Percentiles rank a stretch among this genome's conserved stretches.
phyloP scores from a whole-genome alignment of 2,113 vertebrate genomes.

The Mastomys natalensis region DNA sequence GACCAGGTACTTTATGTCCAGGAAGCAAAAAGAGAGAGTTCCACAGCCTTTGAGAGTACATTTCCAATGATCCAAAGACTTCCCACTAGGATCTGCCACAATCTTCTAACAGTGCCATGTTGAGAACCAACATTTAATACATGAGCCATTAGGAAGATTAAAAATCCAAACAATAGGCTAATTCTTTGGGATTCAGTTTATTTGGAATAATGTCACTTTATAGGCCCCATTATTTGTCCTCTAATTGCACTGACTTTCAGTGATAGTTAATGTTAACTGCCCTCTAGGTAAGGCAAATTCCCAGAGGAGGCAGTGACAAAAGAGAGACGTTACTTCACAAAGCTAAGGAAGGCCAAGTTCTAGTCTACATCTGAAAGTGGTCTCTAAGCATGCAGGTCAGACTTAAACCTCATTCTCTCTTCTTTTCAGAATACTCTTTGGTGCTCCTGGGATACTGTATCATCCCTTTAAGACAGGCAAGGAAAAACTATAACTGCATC shows the following conservation, averaged over 20 bases:
- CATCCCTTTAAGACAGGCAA: not conserved
- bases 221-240: not conserved
- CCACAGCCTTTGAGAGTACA: not conserved
- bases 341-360: not conserved
- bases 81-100: not conserved
- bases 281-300: not conserved
- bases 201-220: not conserved
- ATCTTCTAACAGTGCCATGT: too few species aligned
- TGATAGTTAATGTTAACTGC: not conserved
- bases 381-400: not conserved
- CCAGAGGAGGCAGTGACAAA: not conserved
- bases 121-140: not conserved
- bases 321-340: conserved; percentile 3
- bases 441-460: not conserved
- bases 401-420: not conserved
- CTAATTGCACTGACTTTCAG: not conserved
- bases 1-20: not conserved
- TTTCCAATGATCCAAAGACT: not conserved
- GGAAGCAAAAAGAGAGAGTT: not conserved
- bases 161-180: not conserved
- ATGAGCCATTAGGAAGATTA: not conserved
- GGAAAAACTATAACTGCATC: not conserved
- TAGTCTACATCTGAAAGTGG: not conserved
- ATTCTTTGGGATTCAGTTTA: not conserved
- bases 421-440: not conserved